Conservation (phyloP, 2,113 vertebrate species). For the Oreochromis niloticus region DNA sequence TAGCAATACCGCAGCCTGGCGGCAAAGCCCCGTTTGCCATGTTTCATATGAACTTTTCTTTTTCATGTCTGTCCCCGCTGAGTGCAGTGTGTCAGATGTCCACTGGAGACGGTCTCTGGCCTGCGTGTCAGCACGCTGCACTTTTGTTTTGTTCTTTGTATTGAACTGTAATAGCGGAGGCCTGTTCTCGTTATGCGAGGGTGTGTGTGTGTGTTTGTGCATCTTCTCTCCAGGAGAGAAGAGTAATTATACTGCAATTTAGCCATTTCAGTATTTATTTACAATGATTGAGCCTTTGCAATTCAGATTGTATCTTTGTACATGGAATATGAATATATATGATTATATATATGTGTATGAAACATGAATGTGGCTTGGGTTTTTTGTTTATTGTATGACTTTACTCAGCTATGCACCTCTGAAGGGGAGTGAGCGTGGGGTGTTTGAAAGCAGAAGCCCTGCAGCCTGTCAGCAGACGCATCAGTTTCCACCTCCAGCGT, state of each 20-base stretch:
- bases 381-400: slow-evolving; percentile 56
- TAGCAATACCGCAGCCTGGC: neutral
- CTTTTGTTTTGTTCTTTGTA: slow-evolving; percentile 74
- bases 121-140: slow-evolving; percentile 68
- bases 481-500: neutral
- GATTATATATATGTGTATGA: slow-evolving; percentile 83
- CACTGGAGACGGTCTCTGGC: slow-evolving; percentile 49
- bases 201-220: neutral
- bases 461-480: neutral
- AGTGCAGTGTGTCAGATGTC: neutral
- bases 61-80: slow-evolving; percentile 52
- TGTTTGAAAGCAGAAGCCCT: neutral
- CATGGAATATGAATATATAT: slow-evolving; percentile 80
- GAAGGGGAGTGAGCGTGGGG: neutral
- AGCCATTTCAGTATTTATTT: slow-evolving; percentile 99
- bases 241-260: slow-evolving; percentile 70
- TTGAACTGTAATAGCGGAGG: slow-evolving; percentile 44
- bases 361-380: slow-evolving; percentile 63
- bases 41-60: slow-evolving; percentile 81
- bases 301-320: slow-evolving; percentile 99
- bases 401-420: slow-evolving; percentile 67
- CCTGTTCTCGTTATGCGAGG: neutral
- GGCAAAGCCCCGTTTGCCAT: slow-evolving; percentile 68
- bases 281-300: slow-evolving; percentile 88
- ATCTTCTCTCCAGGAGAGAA: slow-evolving; percentile 66